Base-by-base conservation (phyloP, 2,797 vertebrate genomes). In the Tiaroga cobitis region DNA sequence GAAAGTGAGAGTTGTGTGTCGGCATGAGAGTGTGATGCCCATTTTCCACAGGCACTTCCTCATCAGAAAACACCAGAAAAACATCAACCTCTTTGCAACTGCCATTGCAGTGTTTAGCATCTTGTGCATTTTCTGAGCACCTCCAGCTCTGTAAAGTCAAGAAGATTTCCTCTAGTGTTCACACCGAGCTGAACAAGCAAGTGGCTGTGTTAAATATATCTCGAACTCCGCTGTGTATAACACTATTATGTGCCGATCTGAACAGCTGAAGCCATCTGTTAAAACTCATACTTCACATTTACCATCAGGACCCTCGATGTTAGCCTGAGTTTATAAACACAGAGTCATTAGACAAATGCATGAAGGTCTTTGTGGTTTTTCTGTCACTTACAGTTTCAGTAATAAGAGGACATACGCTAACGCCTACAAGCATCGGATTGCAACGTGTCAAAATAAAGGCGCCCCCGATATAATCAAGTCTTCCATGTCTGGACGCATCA, bases 11-110 rank as follows among this genome's bases (percentile, higher is more conserved):
- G 37, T 16, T 24, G 24, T 32, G 74, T 83, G 29, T 32, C 34
- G 24, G 54, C 34, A 41, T 13, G 19, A 80, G 24, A 54, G 69
- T 34, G 43, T 51, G 63, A 49, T 37, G 78, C 18, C 24, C 56
- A 34, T 77, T 86, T 77, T 68, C 63, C 63, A 77, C 41, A 49
- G 32, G 39, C 19, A 34, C 18, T 75, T 51, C 34, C 65, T 65
- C 24, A 11, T n/a, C 46, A 51, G 29, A 51, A 49, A 75, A 37
- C 76, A 32, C 24, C 24, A 51, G n/a, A 51, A 26, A 24, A 65
- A 41, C 43, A 75, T 29, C 32, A 18, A 37, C 18, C 16, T 24
- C 77, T 63, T 81, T 59, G 10, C 3, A 67, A 54, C 82, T 21
- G 72, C 74, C 49, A 39, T n/a, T 39, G 32, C 32, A 15, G 8